phyloP scores from a whole-genome alignment of 2,888 invertebrate species.

The Oscheius onirici region DNA sequence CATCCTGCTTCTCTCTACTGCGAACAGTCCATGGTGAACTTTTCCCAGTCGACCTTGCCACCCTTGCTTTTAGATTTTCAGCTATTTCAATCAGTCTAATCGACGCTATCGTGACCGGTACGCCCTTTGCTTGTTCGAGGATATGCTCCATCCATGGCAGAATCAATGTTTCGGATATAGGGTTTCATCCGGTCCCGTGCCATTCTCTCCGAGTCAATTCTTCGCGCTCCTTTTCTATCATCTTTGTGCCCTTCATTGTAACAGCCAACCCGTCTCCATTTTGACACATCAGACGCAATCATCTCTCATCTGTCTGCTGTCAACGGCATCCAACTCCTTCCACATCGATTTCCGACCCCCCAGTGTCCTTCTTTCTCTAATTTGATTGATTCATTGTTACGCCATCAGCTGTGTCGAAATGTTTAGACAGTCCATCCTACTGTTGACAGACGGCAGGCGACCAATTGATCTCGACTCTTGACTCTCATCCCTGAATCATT shows the following conservation, averaged over 20 bases:
- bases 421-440: constrained; percentile 2
- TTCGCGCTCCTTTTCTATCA: not conserved
- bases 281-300: not conserved
- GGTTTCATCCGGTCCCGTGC: too few species aligned
- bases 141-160: too few species aligned
- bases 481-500: too few species aligned
- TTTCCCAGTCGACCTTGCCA: not conserved
- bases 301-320: not conserved
- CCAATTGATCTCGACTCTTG: too few species aligned
- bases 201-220: too few species aligned
- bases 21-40: constrained; percentile 16
- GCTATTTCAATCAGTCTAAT: not conserved
- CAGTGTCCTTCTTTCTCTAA: not conserved
- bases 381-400: not conserved
- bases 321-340: not conserved
- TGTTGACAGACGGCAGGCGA: too few species aligned
- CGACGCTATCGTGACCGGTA: not conserved
- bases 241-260: not conserved
- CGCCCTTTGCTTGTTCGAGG: too few species aligned
- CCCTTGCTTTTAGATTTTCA: not conserved
- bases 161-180: too few species aligned
- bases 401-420: constrained; percentile 17
- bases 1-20: constrained; percentile 1
- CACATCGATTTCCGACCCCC: constrained; percentile 4
- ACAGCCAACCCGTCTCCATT: not conserved